phyloP scores from a whole-genome alignment of 2,113 vertebrate genomes.

The Myrmophylax atrothorax region DNA sequence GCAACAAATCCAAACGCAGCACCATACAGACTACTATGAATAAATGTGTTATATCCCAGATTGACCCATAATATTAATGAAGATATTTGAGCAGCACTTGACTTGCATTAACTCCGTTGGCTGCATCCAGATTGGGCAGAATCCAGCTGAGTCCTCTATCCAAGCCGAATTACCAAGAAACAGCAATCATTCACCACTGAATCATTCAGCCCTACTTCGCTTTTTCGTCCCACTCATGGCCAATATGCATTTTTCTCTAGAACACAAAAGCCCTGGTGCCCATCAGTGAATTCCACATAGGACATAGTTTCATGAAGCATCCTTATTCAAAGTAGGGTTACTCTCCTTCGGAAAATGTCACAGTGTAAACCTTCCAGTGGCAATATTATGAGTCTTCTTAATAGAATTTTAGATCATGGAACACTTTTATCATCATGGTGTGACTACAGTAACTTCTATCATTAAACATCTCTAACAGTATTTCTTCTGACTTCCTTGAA shows the following conservation, averaged over 20 bases:
- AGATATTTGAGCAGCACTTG: neutral
- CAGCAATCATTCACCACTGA: neutral
- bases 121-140: neutral
- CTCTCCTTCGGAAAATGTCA: neutral
- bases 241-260: neutral
- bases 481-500: neutral
- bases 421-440: neutral
- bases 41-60: neutral
- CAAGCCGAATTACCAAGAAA: conserved; percentile 3
- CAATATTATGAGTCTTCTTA: neutral
- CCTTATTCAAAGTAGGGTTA: neutral
- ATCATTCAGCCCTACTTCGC: conserved; percentile 6
- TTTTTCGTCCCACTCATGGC: neutral
- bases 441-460: neutral
- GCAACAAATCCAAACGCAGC: neutral
- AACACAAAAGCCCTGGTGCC: neutral
- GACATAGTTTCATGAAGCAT: neutral
- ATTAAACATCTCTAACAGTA: neutral
- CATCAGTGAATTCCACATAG: neutral
- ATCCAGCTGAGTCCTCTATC: neutral
- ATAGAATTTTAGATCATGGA: neutral
- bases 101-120: neutral
- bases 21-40: neutral
- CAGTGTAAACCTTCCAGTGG: neutral
- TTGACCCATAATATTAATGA: neutral